Base-by-base conservation (phyloP, 1,140 invertebrate species). In the Plectus sambesii region DNA sequence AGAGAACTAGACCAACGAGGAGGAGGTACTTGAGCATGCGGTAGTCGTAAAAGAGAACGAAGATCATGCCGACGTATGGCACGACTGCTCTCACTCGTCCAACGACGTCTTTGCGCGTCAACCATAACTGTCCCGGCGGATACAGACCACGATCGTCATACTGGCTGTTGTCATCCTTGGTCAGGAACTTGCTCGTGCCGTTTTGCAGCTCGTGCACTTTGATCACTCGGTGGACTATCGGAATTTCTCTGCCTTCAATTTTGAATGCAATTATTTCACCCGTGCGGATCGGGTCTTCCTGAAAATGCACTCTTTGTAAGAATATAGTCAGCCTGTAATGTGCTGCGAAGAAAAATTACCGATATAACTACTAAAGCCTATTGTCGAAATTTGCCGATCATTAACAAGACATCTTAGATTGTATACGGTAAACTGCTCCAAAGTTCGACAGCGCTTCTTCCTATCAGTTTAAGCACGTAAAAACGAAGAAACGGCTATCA, bases 251-350 rank as follows among this genome's bases (percentile, higher is more conserved):
- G 26, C 92, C 93, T 70, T 97, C 88, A 38, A 99, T 86, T 79
- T 97, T 97, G 73, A 99, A 99, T 1, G 99, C 93, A 40, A 97
- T 88, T 70, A 99, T 98, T 74, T 99, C 94, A 44, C 94, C 94
- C 41, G 93, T 92, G 61, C 88, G 79, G 26, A 99, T 85, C 9
- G 90, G 89, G 67, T 98, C 90, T 56, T 96, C 84, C 46, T n/a
- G n/a, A n/a, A n/a, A n/a, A n/a, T n/a, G n/a, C n/a, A n/a, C n/a
- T n/a, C n/a, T n/a, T n/a, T n/a, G n/a, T n/a, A n/a, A n/a, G n/a
- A n/a, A n/a, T n/a, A n/a, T n/a, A n/a, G n/a, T n/a, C n/a, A n/a
- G n/a, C n/a, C n/a, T n/a, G n/a, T n/a, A n/a, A n/a, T n/a, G n/a
- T n/a, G n/a, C n/a, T n/a, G n/a, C n/a, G n/a, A n/a, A n/a, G n/a